Evolutionary conservation across 1,140 invertebrate species (phyloP).

Genomic region (Marisa cornuarietis): DNA sequence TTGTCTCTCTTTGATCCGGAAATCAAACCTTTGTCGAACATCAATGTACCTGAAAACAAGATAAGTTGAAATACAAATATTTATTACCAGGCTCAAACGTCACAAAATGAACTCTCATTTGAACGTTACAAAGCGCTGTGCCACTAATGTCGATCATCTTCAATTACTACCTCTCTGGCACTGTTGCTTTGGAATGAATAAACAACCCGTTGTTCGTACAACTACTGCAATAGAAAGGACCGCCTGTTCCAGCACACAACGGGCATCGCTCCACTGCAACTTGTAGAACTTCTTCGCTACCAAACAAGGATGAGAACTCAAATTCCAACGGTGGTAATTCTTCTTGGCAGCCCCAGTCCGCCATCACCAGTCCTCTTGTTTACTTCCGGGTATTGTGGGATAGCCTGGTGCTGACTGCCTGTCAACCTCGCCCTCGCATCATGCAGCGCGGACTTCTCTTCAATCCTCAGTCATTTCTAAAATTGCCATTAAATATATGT

Average conservation of each 20-base stretch:
- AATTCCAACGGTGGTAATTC: slow-evolving; percentile 38
- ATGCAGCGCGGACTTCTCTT: too few relatives aligned
- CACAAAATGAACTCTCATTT: too few relatives aligned
- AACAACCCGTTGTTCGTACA: slow-evolving; percentile 41
- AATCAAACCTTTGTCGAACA: too few relatives aligned
- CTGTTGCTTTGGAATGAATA: slow-evolving; percentile 33
- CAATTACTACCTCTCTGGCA: slow-evolving; percentile 32
- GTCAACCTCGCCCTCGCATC: too few relatives aligned
- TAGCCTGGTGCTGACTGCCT: neutral
- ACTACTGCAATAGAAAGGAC: slow-evolving; percentile 38
- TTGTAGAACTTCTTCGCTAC: slow-evolving; percentile 30
- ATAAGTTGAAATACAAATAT: too few relatives aligned
- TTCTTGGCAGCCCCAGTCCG: slow-evolving; percentile 22
- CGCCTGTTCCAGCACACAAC: slow-evolving; percentile 31
- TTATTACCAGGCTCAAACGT: too few relatives aligned
- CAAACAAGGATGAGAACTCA: slow-evolving; percentile 30
- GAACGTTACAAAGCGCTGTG: too few relatives aligned
- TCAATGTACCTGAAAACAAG: too few relatives aligned
- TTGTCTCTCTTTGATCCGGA: too few relatives aligned
- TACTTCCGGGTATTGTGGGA: slow-evolving; percentile 20
- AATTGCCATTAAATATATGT: too few relatives aligned
- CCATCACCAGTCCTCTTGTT: slow-evolving; percentile 13
- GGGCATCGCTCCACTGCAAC: slow-evolving; percentile 48
- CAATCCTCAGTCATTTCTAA: too few relatives aligned
- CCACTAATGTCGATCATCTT: neutral